These are phyloP conservation scores for Ceratitis capitata DNA, from an alignment of 1,140 invertebrate species.

Conservation along the genomic window DNA sequence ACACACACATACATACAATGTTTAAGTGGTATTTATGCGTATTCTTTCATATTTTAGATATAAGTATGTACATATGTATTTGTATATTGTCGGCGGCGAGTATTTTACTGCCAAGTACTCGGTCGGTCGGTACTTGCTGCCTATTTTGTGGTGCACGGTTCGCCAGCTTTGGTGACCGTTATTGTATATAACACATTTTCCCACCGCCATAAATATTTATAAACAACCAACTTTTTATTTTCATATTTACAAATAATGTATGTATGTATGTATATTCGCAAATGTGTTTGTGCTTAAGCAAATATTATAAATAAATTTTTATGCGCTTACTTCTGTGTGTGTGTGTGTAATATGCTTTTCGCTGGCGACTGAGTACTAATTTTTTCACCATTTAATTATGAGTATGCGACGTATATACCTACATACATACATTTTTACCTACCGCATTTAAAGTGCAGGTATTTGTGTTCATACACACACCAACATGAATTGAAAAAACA, in stretches of 20 bases:
- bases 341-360: background rate
- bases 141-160: background rate
- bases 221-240: conserved; percentile 6
- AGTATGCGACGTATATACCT: background rate
- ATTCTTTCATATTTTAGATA: background rate
- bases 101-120: conserved; percentile 25
- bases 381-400: background rate
- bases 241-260: background rate
- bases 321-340: no score
- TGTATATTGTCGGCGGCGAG: conserved; percentile 12
- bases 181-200: conserved; percentile 15
- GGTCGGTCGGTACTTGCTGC: background rate
- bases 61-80: no score
- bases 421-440: background rate
- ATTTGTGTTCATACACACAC: background rate
- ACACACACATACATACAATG: background rate
- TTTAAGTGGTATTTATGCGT: background rate
- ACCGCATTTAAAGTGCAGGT: no score
- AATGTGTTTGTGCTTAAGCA: no score
- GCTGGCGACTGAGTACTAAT: background rate
- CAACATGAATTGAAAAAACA: background rate
- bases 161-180: conserved; percentile 18
- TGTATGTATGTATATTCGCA: background rate
- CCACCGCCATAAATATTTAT: conserved; percentile 14
- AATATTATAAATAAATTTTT: no score